Evolutionary conservation across 37 sponge, comb jelly and placozoan genomes (phyloP).

Genomic region (Ephydatia muelleri): DNA sequence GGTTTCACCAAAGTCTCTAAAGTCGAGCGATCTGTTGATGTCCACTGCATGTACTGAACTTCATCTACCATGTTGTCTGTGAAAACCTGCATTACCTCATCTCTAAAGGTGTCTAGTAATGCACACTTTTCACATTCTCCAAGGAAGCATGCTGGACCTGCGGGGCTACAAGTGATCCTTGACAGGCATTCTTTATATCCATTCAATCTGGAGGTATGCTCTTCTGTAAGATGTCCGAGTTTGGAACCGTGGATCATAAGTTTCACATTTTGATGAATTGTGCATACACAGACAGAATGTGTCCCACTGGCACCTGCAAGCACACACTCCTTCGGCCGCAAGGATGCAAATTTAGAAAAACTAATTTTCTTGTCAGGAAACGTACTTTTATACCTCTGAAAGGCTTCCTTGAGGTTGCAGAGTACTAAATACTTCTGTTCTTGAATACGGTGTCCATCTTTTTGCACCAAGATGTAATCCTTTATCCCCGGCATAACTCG

Average conservation of each 20-base stretch:
- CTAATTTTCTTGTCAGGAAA: conserved; percentile 23
- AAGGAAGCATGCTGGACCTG: conserved; percentile 14
- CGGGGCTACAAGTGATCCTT: conserved; percentile 7
- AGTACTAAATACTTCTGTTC: too few species aligned
- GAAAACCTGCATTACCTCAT: background rate
- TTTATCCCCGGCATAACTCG: too few species aligned
- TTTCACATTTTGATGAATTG: conserved; percentile 60
- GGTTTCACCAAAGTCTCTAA: too few species aligned
- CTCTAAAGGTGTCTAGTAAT: background rate
- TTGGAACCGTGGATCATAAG: conserved; percentile 29
- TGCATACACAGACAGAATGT: conserved; percentile 59
- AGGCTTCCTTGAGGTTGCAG: conserved; percentile 41
- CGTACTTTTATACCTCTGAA: conserved; percentile 10
- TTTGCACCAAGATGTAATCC: too few species aligned
- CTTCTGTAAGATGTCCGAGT: background rate
- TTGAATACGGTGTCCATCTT: too few species aligned
- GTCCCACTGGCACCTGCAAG: conserved; percentile 24
- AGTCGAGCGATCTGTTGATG: too few species aligned
- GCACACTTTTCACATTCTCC: conserved; percentile 12
- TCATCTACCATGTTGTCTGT: conserved; percentile 26
- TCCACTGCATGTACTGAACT: conserved; percentile 14
- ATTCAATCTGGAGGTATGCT: background rate
- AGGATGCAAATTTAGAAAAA: conserved; percentile 60
- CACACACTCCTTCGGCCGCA: conserved; percentile 20
- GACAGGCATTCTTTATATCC: conserved; percentile 13